These are phyloP conservation scores for Chionodraco myersi DNA, from an alignment of 2,113 vertebrate genomes.

Conservation along the genomic window DNA sequence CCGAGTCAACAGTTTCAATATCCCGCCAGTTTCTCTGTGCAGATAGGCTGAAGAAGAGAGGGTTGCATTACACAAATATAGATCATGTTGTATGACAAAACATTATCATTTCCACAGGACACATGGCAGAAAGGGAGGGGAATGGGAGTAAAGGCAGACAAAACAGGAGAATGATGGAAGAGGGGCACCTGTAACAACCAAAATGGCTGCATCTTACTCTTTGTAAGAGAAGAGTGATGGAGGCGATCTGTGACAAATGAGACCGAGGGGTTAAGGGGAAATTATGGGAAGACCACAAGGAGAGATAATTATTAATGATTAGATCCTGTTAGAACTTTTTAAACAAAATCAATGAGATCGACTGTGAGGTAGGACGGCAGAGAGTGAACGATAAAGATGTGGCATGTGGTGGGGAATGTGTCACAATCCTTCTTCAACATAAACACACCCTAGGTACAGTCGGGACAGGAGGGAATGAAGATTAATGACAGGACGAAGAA, in stretches of 20 bases:
- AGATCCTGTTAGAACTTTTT: constrained; percentile 11
- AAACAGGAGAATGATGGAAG: too few species aligned
- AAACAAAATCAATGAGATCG: constrained; percentile 5
- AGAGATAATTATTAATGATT: not conserved
- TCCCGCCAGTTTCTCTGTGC: not conserved
- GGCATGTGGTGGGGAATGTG: not conserved
- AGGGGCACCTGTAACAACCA: constrained; percentile 31
- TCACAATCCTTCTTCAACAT: constrained; percentile 21
- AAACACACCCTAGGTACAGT: constrained; percentile 26
- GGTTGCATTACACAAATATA: not conserved
- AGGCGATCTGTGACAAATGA: constrained; percentile 27
- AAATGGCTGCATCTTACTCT: constrained; percentile 34
- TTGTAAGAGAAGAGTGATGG: constrained; percentile 11
- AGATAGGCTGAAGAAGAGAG: not conserved
- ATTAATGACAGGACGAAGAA: constrained; percentile 4
- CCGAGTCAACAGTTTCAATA: not conserved
- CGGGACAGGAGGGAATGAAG: constrained; percentile 15
- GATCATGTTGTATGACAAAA: not conserved
- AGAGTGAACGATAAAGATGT: not conserved
- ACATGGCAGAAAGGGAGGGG: too few species aligned
- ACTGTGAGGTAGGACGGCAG: not conserved
- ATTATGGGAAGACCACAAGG: not conserved
- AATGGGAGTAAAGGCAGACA: too few species aligned
- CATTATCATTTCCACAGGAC: constrained; percentile 4
- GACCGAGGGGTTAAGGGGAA: not conserved